Conservation (phyloP, 2,888 invertebrate species). For the Colostygia pectinataria region DNA sequence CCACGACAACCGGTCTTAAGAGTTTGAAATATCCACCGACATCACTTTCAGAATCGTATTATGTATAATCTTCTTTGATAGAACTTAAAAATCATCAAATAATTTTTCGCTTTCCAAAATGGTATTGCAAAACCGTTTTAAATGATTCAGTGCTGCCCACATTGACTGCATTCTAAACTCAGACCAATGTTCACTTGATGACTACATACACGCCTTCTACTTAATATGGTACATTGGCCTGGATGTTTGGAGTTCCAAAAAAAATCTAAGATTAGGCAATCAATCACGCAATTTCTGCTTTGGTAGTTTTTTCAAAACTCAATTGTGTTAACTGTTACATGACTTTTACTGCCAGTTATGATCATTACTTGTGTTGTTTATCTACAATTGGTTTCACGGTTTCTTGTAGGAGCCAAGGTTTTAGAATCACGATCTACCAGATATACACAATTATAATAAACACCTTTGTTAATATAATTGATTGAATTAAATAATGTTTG, state of each 20-base stretch:
- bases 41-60: no score
- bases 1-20: no score
- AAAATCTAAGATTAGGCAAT: constrained; percentile 10
- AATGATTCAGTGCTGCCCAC: constrained; percentile 25
- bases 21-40: no score
- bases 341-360: neutral
- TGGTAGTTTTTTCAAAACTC: neutral
- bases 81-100: no score
- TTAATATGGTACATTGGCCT: constrained; percentile 31
- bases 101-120: constrained; percentile 14
- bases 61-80: no score
- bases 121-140: constrained; percentile 12
- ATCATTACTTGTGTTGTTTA: neutral
- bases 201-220: constrained; percentile 17
- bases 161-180: constrained; percentile 22
- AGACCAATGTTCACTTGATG: constrained; percentile 13
- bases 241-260: constrained; percentile 21
- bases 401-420: no score
- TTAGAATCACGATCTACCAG: no score
- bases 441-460: no score
- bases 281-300: neutral
- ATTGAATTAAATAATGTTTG: neutral
- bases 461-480: neutral
- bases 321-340: constrained; percentile 9
- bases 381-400: neutral